Evolutionary conservation across 2,888 invertebrate species (phyloP).

Genomic region (Trissolcus japonicus): DNA sequence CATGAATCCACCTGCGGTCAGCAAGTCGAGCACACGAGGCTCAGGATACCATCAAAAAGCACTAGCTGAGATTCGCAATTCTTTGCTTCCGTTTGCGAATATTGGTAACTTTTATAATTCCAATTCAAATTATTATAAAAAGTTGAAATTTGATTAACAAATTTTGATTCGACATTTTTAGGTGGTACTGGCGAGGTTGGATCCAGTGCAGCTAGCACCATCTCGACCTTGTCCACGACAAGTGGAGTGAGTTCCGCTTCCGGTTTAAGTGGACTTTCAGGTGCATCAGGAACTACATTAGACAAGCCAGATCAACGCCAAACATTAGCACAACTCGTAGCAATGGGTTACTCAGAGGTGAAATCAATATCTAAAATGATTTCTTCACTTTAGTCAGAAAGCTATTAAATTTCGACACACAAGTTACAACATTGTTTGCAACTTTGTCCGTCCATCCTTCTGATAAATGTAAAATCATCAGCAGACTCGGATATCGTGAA

Average conservation of each 20-base stretch:
- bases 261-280: constrained; percentile 79
- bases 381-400: no score
- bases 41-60: constrained; percentile 92
- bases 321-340: constrained; percentile 82
- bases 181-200: constrained; percentile 81
- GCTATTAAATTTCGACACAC: no score
- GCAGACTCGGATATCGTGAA: no score
- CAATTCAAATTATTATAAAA: background rate
- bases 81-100: constrained; percentile 88
- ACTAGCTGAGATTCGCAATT: constrained; percentile 90
- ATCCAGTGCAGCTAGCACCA: constrained; percentile 86
- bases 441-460: no score
- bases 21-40: constrained; percentile 82
- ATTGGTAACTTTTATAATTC: constrained; percentile 70
- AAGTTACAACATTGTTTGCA: no score
- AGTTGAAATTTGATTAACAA: background rate
- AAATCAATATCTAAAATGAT: background rate
- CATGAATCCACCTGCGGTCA: constrained; percentile 78
- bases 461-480: no score
- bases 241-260: constrained; percentile 81
- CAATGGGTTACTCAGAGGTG: constrained; percentile 87
- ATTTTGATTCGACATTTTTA: constrained; percentile 21
- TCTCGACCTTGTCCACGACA: constrained; percentile 81
- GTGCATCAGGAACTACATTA: constrained; percentile 80
- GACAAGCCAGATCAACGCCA: constrained; percentile 83